Base-by-base conservation (phyloP, 30 jellyfish, hydroid and myxozoan species). In the Turritopsis rubra region DNA sequence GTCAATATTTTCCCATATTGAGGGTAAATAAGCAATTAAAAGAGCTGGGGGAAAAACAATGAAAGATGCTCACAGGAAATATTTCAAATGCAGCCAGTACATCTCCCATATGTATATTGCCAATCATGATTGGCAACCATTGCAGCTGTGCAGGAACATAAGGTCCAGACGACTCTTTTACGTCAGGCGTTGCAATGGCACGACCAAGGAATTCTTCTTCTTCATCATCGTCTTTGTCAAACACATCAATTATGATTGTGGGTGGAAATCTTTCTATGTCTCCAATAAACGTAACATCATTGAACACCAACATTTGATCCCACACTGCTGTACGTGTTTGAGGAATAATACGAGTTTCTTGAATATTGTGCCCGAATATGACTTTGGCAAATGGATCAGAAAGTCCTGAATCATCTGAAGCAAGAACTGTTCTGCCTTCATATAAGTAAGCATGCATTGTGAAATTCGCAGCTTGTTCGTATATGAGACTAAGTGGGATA, bases 1-100 rank as follows among this genome's bases (percentile, higher is more conserved):
- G n/a, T n/a, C n/a, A n/a, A n/a, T n/a, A n/a, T n/a, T n/a, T n/a
- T n/a, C n/a, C n/a, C n/a, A n/a, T n/a, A n/a, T n/a, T n/a, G n/a
- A n/a, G n/a, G n/a, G n/a, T n/a, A n/a, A n/a, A n/a, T n/a, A n/a
- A n/a, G n/a, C n/a, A n/a, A n/a, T 22, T 68, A 26, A 68, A 22
- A 68, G 30, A 68, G 16, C 8, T 41, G 9, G 13, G 13, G 60
- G 60, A 3, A 41, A n/a, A n/a, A 60, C 73, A 60, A 72, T 18
- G 19, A 7, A 30, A 75, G 60, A 7, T 28, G 7, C 91, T n/a
- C 73, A 92, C 98, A 88, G 94, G 93, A 18, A 87, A 88, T 24
- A 92, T 85, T 83, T 92, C 96, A 88, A 92, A 92, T 26, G 96
- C 95, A 30, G 98, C 98, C 28, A 92, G 82, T 29, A 92, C 82